Evolutionary conservation across 2,113 vertebrate genomes (phyloP).

Genomic region (human): DNA sequence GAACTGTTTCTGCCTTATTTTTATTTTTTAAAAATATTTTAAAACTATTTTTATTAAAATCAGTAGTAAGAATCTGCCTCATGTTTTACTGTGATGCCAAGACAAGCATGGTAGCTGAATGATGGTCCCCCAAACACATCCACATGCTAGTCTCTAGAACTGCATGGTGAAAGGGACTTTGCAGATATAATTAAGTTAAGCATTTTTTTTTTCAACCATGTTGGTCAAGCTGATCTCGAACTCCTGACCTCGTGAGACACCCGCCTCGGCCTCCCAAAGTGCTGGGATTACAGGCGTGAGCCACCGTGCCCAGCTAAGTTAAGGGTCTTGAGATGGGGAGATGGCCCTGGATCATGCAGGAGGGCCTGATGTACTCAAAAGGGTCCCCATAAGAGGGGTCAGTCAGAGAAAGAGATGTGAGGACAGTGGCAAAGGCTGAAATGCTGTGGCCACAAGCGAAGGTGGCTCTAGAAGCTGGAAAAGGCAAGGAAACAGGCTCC

Average conservation of each 20-base stretch:
- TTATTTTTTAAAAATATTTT: too few relatives aligned
- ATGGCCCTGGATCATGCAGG: not conserved
- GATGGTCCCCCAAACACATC: too few relatives aligned
- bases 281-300: too few relatives aligned
- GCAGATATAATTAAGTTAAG: not conserved
- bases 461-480: not conserved
- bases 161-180: not conserved
- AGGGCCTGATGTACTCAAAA: not conserved
- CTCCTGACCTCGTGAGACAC: too few relatives aligned
- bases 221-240: too few relatives aligned
- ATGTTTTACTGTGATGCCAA: not conserved
- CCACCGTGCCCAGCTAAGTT: too few relatives aligned
- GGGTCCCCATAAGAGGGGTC: not conserved
- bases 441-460: not conserved
- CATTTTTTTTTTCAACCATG: fast-evolving
- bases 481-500: not conserved
- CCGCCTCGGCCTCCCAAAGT: too few relatives aligned
- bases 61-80: not conserved
- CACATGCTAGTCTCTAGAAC: not conserved
- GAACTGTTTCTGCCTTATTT: not conserved
- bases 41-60: too few relatives aligned
- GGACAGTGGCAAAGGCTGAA: not conserved
- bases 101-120: not conserved
- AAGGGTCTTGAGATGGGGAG: not conserved
- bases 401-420: not conserved